Base-by-base conservation (phyloP, 2,113 vertebrate species). In the Beaufortia kweichowensis region DNA sequence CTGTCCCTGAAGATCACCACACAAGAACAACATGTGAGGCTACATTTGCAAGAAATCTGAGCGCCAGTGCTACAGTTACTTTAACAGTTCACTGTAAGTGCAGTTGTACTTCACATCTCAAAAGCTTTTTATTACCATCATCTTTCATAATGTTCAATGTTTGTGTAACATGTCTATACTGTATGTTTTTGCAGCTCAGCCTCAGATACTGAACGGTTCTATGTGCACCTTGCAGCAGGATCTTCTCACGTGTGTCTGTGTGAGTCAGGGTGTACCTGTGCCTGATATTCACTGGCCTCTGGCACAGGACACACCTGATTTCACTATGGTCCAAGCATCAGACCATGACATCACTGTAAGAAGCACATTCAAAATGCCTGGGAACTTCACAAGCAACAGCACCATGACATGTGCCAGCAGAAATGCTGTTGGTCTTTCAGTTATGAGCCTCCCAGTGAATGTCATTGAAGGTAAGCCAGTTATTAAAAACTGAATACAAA, bases 211-310 rank as follows among this genome's bases (percentile, higher is more conserved):
- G 21, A 57, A 26, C 21, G 26, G 48, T 31, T 72, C 69, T 41
- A 21, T 21, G 19, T 70, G 67, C 48, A 31, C 67, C 5, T 48
- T 33, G 48, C 17, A 4, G 5, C n/a, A 15, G 11, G 50, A 56
- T 70, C 67, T 2, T n/a, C 48, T 70, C 67, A 56, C 48, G 10
- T 70, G 67, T 70, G 31, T 39, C 19, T 69, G 48, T 33, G 48
- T 69, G 17, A 69, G 67, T 69, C 67, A 69, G 11, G 67, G 67
- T 15, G 46, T 53, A 19, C 67, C 48, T 55, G 33, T 31, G 67
- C 67, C 67, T 23, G 67, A 53, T 35, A 53, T 69, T 55, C 19
- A 55, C 26, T 69, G 67, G 67, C n/a, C 48, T 53, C 28, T 69
- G 2, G 11, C 14, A 21, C 67, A 55, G 28, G 50, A 35, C 48